Evolutionary conservation across 2,797 vertebrate species (phyloP).

Genomic region (Schizopygopsis malacanthus): DNA sequence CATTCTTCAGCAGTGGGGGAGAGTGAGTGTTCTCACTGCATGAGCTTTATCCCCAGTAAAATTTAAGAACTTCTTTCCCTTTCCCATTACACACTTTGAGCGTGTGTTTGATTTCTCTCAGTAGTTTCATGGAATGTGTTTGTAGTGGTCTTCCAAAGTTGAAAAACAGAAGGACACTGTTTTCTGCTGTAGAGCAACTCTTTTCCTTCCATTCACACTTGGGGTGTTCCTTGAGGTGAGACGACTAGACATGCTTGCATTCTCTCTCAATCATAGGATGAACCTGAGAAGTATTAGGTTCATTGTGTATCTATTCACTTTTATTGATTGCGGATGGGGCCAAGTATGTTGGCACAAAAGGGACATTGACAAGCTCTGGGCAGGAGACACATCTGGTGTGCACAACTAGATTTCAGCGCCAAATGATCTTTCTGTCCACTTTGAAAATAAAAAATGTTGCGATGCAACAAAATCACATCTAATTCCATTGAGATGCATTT

Average conservation of each 20-base stretch:
- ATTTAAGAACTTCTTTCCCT: not conserved
- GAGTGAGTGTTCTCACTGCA: not conserved
- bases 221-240: not conserved
- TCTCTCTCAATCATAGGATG: not conserved
- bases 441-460: not conserved
- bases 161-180: not conserved
- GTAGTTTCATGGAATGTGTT: not conserved
- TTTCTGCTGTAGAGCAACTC: not conserved
- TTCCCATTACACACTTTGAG: not conserved
- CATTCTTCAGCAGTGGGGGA: slow-evolving; percentile 20
- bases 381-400: not conserved
- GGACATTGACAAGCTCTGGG: not conserved
- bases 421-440: not conserved
- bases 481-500: not conserved
- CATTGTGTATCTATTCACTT: not conserved
- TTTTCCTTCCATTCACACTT: not conserved
- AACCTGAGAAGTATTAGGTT: not conserved
- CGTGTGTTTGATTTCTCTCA: not conserved
- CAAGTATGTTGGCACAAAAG: not conserved
- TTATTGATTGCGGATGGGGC: not conserved
- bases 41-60: not conserved
- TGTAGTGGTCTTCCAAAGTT: not conserved
- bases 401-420: not conserved
- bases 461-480: not conserved
- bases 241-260: not conserved